Evolutionary conservation across 1,140 invertebrate genomes (phyloP).

Genomic region (Bicyclus anynana): DNA sequence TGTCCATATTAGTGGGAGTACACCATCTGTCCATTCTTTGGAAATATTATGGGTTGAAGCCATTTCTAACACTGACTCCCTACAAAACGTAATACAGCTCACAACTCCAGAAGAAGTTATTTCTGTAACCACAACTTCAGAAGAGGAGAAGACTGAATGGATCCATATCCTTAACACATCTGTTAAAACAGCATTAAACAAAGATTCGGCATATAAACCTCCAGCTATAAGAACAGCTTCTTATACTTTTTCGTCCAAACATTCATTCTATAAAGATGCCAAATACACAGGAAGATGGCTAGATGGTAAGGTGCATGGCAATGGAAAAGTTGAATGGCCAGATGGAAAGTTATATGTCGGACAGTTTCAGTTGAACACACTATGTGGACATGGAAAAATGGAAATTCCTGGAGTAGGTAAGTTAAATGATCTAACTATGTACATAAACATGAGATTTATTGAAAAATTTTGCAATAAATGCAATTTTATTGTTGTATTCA

Average conservation of each 20-base stretch:
- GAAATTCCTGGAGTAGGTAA: slow-evolving; percentile 79
- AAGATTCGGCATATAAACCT: slow-evolving; percentile 77
- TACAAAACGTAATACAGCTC: slow-evolving; percentile 82
- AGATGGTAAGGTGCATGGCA: slow-evolving; percentile 89
- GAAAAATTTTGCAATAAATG: background rate
- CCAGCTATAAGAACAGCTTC: slow-evolving; percentile 83
- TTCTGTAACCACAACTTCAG: slow-evolving; percentile 80
- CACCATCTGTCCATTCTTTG: slow-evolving; percentile 81
- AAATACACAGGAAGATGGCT: slow-evolving; percentile 87
- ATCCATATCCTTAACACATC: slow-evolving; percentile 82
- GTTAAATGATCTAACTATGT: slow-evolving; percentile 10
- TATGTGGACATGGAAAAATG: slow-evolving; percentile 86
- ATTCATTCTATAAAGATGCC: slow-evolving; percentile 85
- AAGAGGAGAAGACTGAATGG: slow-evolving; percentile 89
- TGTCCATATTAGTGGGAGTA: slow-evolving; percentile 83
- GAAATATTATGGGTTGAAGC: slow-evolving; percentile 89
- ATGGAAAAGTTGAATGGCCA: slow-evolving; percentile 87
- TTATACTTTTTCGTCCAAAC: slow-evolving; percentile 85
- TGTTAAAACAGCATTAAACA: slow-evolving; percentile 80
- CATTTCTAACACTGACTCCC: slow-evolving; percentile 67
- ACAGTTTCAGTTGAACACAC: slow-evolving; percentile 85
- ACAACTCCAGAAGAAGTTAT: slow-evolving; percentile 88
- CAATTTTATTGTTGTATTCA: slow-evolving; percentile 4
- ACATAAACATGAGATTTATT: background rate
- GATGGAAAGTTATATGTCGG: slow-evolving; percentile 89